Base-by-base conservation (phyloP, 2,888 invertebrate species). In the Tetropium fuscum region DNA sequence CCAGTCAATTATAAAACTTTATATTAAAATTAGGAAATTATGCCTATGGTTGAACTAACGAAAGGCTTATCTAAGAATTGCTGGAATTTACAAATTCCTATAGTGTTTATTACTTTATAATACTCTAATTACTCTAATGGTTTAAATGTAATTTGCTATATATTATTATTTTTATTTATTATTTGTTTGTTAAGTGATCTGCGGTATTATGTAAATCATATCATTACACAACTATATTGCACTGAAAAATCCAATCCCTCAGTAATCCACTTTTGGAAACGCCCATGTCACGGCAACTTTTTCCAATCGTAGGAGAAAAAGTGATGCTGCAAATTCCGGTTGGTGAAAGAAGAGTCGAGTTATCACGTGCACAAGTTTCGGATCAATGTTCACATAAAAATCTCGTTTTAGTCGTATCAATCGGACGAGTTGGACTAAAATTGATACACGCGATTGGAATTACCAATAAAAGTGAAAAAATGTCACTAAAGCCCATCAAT, bases 331-430 rank as follows among this genome's bases (percentile, higher is more conserved):
- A 32, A 45, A 54, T 54, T 54, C 54, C 54, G 45, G 45, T 45
- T 54, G 45, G 62, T 60, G 61, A 61, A 58, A 64, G 62, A 63
- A 62, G 38, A 45, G 18, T 56, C 48, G 40, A 56, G 40, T 69
- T 70, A 70, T 73, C 70, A 71, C 70, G 70, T 56, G 67, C 53
- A 66, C 64, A 62, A 68, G 61, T 70, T 74, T 70, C 70, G 72
- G 70, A 73, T 70, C 73, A 73, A 74, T 71, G 73, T 73, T 71
- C 73, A 73, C 74, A 74, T 74, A 74, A 74, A 74, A 74, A 71
- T 72, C 72, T 72, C 71, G 68, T 71, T 69, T 69, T 64, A 63
- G 63, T 66, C 63, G 66, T 68, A 73, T 72, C 71, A 72, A 74
- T 71, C 71, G 71, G 63, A 64, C 66, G 63, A 61, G 62, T 57